Evolutionary conservation across 2,888 invertebrate species (phyloP).

Genomic region (Habrosyne pyritoides): DNA sequence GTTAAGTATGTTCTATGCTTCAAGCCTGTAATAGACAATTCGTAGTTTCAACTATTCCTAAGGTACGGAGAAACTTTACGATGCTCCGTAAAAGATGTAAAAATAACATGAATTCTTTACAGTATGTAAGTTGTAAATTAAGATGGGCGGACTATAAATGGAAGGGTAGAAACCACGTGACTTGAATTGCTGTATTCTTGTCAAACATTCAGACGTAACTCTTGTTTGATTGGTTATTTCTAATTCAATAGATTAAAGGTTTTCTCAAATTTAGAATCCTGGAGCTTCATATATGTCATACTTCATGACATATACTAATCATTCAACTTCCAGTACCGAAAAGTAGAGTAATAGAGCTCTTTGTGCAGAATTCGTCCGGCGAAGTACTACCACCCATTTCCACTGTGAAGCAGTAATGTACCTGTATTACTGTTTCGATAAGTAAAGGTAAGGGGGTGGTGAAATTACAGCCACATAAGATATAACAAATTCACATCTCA

Average conservation of each 20-base stretch:
- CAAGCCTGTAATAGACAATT: neutral
- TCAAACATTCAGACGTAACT: neutral
- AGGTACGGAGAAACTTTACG: neutral
- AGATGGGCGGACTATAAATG: neutral
- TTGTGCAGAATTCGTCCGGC: too few species aligned
- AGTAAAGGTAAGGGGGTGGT: too few species aligned
- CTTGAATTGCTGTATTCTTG: neutral
- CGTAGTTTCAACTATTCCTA: neutral
- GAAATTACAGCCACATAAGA: too few species aligned
- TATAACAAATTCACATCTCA: too few species aligned
- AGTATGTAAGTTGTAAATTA: neutral
- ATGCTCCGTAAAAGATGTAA: neutral
- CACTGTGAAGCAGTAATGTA: too few species aligned
- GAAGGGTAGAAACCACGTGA: neutral
- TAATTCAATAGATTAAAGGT: neutral
- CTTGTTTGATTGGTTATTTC: neutral
- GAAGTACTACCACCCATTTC: too few species aligned
- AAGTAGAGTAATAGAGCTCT: too few species aligned
- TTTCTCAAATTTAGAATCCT: neutral
- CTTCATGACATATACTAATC: too few species aligned
- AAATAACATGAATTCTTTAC: neutral
- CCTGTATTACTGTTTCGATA: too few species aligned
- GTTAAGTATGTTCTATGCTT: too few species aligned
- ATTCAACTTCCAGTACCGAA: too few species aligned
- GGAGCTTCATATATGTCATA: neutral